These are phyloP conservation scores for Hesperophylax magnus DNA, from an alignment of 1,140 invertebrate species.

Conservation along the genomic window DNA sequence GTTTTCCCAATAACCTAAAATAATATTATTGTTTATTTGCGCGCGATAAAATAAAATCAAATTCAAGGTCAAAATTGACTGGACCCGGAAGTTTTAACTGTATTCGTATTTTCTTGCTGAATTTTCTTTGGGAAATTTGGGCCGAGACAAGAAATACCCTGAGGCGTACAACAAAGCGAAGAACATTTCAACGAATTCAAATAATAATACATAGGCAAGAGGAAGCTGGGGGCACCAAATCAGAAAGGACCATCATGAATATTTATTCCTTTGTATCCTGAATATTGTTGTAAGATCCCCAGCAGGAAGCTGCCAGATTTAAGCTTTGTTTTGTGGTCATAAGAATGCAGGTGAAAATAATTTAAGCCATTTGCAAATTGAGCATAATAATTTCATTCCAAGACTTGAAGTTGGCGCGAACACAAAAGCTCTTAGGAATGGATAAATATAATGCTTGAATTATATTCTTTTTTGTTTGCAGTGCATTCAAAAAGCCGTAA, in stretches of 20 bases:
- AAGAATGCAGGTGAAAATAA: no score
- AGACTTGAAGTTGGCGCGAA: no score
- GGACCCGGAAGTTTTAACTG: background rate
- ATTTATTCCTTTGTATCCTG: background rate
- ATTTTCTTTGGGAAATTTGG: background rate
- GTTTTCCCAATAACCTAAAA: no score
- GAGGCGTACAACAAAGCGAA: slow-evolving; percentile 4
- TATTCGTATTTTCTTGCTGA: background rate
- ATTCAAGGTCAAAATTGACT: background rate
- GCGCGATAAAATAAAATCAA: no score
- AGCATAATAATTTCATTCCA: no score
- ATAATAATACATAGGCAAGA: background rate
- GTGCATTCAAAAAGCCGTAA: no score
- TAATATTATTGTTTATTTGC: no score
- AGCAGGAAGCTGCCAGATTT: background rate
- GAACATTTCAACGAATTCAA: background rate
- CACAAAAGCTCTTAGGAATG: no score
- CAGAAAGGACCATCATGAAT: background rate
- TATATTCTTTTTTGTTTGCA: no score
- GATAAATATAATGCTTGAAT: no score
- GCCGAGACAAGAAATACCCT: slow-evolving; percentile 3
- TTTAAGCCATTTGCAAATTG: no score
- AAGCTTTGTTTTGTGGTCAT: no score
- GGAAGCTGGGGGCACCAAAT: background rate
- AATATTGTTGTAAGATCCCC: background rate